phyloP scores from a whole-genome alignment of 2,113 vertebrate species.

The Australoheros scitulus region DNA sequence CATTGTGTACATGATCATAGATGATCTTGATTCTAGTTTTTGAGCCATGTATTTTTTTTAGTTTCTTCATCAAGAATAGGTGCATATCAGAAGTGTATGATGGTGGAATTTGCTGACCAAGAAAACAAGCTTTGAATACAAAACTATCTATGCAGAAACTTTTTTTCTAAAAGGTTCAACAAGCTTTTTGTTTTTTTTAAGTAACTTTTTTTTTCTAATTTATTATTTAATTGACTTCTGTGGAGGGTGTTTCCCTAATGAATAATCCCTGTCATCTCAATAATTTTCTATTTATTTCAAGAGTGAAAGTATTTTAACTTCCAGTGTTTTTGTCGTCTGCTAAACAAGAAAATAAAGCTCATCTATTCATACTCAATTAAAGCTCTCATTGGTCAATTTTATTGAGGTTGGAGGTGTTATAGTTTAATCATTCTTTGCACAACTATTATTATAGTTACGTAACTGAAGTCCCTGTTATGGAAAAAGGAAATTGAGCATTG shows the following conservation, averaged over 20 bases:
- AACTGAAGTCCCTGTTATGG: no score
- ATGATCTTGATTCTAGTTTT: background rate
- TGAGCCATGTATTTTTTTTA: background rate
- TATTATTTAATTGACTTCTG: conserved; percentile 20
- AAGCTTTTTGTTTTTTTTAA: conserved; percentile 50
- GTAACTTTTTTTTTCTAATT: conserved; percentile 52
- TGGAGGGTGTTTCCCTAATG: background rate
- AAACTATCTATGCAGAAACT: conserved; percentile 75
- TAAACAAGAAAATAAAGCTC: conserved; percentile 52
- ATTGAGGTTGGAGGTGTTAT: no score
- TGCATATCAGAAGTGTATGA: background rate
- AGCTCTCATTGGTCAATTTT: background rate
- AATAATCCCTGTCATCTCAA: conserved; percentile 26
- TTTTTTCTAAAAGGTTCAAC: conserved; percentile 56
- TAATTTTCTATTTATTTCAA: conserved; percentile 38
- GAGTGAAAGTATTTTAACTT: conserved; percentile 21
- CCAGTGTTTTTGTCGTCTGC: conserved; percentile 44
- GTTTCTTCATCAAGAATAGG: background rate
- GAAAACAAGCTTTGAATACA: conserved; percentile 46
- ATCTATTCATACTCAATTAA: background rate
- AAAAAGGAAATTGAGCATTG: no score
- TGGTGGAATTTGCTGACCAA: background rate
- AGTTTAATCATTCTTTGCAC: no score
- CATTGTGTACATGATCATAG: background rate
- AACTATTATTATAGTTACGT: no score